These are phyloP conservation scores for Molanna angustata DNA, from an alignment of 2,888 invertebrate genomes.

Conservation along the genomic window DNA sequence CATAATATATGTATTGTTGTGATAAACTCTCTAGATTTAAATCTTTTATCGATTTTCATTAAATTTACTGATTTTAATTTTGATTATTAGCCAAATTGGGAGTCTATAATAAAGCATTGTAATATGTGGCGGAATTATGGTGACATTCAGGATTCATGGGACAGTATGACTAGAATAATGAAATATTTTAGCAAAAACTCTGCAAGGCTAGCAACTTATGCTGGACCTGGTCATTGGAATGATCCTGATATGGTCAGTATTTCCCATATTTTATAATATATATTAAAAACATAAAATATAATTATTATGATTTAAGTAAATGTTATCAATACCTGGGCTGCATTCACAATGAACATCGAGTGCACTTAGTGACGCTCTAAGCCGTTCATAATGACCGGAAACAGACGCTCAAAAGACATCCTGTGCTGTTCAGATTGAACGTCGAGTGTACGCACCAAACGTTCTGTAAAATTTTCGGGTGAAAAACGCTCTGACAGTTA, in stretches of 20 bases:
- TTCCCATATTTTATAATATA: too few species aligned
- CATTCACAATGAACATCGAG: too few species aligned
- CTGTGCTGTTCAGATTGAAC: too few species aligned
- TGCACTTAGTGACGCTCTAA: too few species aligned
- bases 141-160: constrained; percentile 63
- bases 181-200: constrained; percentile 62
- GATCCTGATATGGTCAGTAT: constrained; percentile 71
- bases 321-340: too few species aligned
- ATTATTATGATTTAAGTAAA: too few species aligned
- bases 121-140: constrained; percentile 68
- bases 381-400: too few species aligned
- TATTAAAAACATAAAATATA: too few species aligned
- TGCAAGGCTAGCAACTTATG: constrained; percentile 55
- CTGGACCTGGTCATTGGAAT: constrained; percentile 69
- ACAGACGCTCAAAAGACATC: too few species aligned
- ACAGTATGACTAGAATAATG: constrained; percentile 54
- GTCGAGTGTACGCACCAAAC: too few species aligned
- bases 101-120: constrained; percentile 54
- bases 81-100: constrained; percentile 54
- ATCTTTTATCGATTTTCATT: neutral
- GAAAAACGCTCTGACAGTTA: too few species aligned
- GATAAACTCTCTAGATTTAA: neutral
- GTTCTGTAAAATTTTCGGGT: too few species aligned
- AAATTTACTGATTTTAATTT: neutral
- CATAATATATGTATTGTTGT: constrained; percentile 8